phyloP scores from a whole-genome alignment of 2,113 vertebrate genomes.

The Oryzias curvinotus region DNA sequence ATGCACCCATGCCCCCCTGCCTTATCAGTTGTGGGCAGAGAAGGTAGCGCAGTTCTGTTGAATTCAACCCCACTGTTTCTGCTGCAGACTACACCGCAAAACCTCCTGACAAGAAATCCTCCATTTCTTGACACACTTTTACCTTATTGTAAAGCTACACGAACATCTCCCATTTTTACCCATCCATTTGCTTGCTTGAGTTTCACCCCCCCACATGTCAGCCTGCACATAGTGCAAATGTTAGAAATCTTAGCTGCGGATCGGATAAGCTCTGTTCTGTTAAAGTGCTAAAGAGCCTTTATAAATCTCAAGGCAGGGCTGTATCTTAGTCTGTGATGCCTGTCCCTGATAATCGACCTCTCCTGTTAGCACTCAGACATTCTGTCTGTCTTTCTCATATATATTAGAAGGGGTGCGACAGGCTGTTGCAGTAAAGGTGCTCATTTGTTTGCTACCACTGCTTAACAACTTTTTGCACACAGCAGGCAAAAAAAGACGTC shows the following conservation, averaged over 20 bases:
- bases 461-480: not conserved
- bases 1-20: conserved; percentile 37
- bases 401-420: conserved; percentile 52
- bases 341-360: conserved; percentile 61
- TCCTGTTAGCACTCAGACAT: conserved; percentile 44
- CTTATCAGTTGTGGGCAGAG: conserved; percentile 64
- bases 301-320: conserved; percentile 38
- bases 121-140: conserved; percentile 30
- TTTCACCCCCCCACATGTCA: conserved; percentile 6
- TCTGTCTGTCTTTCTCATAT: conserved; percentile 46
- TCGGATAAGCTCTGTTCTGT: conserved; percentile 10
- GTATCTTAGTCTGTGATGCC: conserved; percentile 51
- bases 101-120: not conserved
- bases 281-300: conserved; percentile 8
- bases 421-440: conserved; percentile 34
- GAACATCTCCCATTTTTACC: conserved; percentile 17
- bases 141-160: conserved; percentile 5
- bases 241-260: conserved; percentile 15
- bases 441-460: conserved; percentile 36
- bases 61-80: conserved; percentile 31
- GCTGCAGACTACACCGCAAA: conserved; percentile 38
- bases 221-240: conserved; percentile 6
- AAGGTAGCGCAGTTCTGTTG: conserved; percentile 42
- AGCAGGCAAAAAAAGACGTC: conserved; percentile 3
- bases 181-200: conserved; percentile 29